These are phyloP conservation scores for Vanessa tameamea DNA, from an alignment of 1,140 invertebrate species.

Conservation along the genomic window DNA sequence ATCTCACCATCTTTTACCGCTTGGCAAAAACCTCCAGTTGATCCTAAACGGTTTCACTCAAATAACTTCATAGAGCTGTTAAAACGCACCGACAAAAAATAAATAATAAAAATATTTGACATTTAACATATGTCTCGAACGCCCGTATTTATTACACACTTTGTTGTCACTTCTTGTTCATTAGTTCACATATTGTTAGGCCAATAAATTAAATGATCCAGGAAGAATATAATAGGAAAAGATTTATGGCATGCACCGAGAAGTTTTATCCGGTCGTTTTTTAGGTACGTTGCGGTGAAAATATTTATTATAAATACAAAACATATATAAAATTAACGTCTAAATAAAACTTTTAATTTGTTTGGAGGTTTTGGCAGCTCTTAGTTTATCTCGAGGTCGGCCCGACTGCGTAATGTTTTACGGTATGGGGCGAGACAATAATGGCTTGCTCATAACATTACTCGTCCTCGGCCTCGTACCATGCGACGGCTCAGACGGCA, in stretches of 20 bases:
- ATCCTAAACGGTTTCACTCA: constrained; percentile 67
- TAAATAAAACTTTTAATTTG: constrained; percentile 9
- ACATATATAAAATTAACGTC: background rate
- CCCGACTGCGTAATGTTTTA: constrained; percentile 78
- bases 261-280: constrained; percentile 32
- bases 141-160: constrained; percentile 67
- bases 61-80: constrained; percentile 62
- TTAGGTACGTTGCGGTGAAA: background rate
- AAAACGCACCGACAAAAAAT: constrained; percentile 46
- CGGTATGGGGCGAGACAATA: constrained; percentile 80
- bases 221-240: constrained; percentile 61
- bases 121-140: constrained; percentile 56
- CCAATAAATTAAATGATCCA: constrained; percentile 65
- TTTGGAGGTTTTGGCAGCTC: constrained; percentile 62
- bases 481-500: constrained; percentile 53
- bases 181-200: constrained; percentile 71
- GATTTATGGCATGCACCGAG: constrained; percentile 51
- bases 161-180: constrained; percentile 60
- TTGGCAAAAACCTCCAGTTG: constrained; percentile 61
- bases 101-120: constrained; percentile 54
- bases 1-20: constrained; percentile 68
- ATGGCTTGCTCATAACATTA: constrained; percentile 81
- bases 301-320: constrained; percentile 8
- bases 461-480: constrained; percentile 74
- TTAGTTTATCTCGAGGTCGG: constrained; percentile 58